Evolutionary conservation across 1,140 invertebrate species (phyloP), one percentile per base, ranked within the genome.

Genomic region (Linepithema humile): DNA sequence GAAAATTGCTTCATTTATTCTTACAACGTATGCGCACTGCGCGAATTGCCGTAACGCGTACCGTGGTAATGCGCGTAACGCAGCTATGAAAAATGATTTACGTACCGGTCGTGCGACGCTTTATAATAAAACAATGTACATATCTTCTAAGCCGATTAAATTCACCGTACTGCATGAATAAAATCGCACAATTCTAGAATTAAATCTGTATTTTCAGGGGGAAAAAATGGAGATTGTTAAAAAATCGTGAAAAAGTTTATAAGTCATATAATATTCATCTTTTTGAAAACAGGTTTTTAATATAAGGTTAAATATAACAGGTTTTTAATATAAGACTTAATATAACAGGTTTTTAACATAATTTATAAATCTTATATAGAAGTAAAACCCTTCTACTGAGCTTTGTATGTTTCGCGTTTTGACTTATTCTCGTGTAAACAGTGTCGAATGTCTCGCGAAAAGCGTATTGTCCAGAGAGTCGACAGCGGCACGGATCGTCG

Each of bases 1-100:
- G 45, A 40, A 55, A 80, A 80, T 70, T 43, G 50, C 75, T 69
- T 80, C 32, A 77, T 77, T 77, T n/a, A 67, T 0, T 50, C 15
- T 77, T 38, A 65, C 40, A 77, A 53, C 10, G 17, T 17, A 40
- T 15, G 35, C 23, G 9, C 29, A 23, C 15, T 40, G n/a, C 12
- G 29, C n/a, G 48, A 70, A 50, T 29, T 29, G 35, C 23, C 23
- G 15, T 70, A 70, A 70, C 57, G 38, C 10, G 3, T n/a, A n/a
- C 15, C 32, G 15, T 65, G 29, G n/a, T 17, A 65, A 35, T 10
- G 60, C 29, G 40, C 15, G 15, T 23, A 64, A 75, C 5, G 17
- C 59, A 60, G 15, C 4, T 10, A 29, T 72, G 48, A 53, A 48
- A 72, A 53, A 5, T 20, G 20, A 48, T n/a, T 9, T 29, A n/a